Percentiles rank a stretch among this genome's conserved stretches.
Conservation (phyloP, 2,888 invertebrate species). For the Lysandra bellargus region DNA sequence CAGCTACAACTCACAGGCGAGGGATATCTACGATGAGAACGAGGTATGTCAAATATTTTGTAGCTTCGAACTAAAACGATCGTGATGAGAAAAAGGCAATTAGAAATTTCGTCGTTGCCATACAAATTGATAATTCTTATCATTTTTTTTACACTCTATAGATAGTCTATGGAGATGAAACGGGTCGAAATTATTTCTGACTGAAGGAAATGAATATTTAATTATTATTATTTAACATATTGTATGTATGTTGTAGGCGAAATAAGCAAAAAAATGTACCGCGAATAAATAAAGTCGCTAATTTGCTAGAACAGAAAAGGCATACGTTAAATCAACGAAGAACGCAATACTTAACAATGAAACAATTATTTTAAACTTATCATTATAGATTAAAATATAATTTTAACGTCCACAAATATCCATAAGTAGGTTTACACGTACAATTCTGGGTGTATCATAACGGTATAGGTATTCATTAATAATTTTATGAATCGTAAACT, state of each 20-base stretch:
- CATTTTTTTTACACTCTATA: too few species aligned
- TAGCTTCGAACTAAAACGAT: too few species aligned
- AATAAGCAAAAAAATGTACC: too few species aligned
- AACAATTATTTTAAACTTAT: not conserved
- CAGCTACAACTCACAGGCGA: slow-evolving; percentile 68
- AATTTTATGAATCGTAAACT: slow-evolving; percentile 53
- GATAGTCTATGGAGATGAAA: too few species aligned
- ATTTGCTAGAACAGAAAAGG: too few species aligned
- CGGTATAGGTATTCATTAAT: slow-evolving; percentile 47
- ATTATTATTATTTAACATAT: too few species aligned
- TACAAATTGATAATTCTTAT: too few species aligned
- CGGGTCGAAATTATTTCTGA: too few species aligned
- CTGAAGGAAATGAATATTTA: too few species aligned
- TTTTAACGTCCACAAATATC: not conserved
- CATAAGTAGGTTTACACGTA: not conserved
- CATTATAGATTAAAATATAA: not conserved
- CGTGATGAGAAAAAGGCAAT: not conserved
- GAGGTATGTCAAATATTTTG: slow-evolving; percentile 54
- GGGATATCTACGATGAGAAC: slow-evolving; percentile 72
- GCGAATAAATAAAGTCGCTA: too few species aligned
- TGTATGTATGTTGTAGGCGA: too few species aligned
- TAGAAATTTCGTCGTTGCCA: too few species aligned
- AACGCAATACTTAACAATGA: not conserved
- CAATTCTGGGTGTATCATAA: slow-evolving; percentile 16
- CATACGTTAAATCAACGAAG: not conserved